These are phyloP conservation scores for Tetrao urogallus DNA, from an alignment of 2,113 vertebrate genomes.

Conservation along the genomic window DNA sequence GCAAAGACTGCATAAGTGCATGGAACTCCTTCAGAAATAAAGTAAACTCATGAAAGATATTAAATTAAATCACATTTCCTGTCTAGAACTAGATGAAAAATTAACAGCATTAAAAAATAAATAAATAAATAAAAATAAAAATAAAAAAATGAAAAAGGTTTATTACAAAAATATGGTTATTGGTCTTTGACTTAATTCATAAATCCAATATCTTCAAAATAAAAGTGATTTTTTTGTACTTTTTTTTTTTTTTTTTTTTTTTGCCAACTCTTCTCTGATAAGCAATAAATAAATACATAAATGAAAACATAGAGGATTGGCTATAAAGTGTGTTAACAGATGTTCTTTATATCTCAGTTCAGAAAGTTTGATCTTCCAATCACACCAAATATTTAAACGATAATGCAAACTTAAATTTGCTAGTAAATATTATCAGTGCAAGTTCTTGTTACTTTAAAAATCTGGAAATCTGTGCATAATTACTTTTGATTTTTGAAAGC, in stretches of 20 bases:
- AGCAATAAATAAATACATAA: background rate
- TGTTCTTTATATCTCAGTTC: background rate
- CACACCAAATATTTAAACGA: background rate
- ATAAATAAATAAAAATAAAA: too few species aligned
- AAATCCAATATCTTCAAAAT: background rate
- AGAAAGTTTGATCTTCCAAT: background rate
- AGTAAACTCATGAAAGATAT: background rate
- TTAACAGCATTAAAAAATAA: background rate
- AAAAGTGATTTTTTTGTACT: background rate
- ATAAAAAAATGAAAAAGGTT: background rate
- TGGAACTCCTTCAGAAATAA: background rate
- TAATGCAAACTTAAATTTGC: background rate
- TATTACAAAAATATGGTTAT: background rate
- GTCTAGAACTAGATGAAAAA: background rate
- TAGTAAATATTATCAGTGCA: background rate
- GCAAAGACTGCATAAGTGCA: background rate
- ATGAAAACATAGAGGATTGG: background rate
- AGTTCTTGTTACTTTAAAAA: background rate
- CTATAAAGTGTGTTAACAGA: background rate
- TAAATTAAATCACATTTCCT: background rate
- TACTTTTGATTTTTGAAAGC: background rate
- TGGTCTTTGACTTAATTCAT: background rate
- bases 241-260: background rate
- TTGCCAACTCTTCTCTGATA: background rate
- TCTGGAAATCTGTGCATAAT: background rate